These are phyloP conservation scores for Erebia epiphron DNA, from an alignment of 2,888 invertebrate species.

Conservation along the genomic window DNA sequence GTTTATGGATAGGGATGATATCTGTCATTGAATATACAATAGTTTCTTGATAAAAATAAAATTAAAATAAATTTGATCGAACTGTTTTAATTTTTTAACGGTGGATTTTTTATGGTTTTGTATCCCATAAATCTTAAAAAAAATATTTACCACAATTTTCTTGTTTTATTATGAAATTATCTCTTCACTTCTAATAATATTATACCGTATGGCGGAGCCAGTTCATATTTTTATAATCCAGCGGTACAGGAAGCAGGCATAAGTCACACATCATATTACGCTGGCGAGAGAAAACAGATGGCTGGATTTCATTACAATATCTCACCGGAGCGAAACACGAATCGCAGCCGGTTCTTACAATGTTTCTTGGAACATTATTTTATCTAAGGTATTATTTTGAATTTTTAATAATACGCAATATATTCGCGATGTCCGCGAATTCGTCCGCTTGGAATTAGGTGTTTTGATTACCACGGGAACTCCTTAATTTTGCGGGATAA, in stretches of 20 bases:
- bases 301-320: conserved; percentile 78
- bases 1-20: too few relatives aligned
- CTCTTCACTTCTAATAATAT: conserved; percentile 17
- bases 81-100: not conserved
- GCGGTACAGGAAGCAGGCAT: conserved; percentile 61
- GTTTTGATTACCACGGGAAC: too few relatives aligned
- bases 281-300: conserved; percentile 75
- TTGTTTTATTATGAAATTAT: not conserved
- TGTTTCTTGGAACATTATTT: conserved; percentile 17
- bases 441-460: too few relatives aligned
- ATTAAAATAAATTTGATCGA: too few relatives aligned
- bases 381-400: not conserved
- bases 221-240: conserved; percentile 44
- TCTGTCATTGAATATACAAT: too few relatives aligned
- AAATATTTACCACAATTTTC: not conserved
- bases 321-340: conserved; percentile 69
- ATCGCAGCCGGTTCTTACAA: conserved; percentile 67
- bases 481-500: too few relatives aligned
- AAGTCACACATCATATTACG: conserved; percentile 67
- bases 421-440: too few relatives aligned
- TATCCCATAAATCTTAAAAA: too few relatives aligned
- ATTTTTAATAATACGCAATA: not conserved
- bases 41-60: too few relatives aligned
- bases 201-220: conserved; percentile 43
- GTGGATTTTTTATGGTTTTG: not conserved